A percentile compares a stretch with the other conserved stretches of the same genome.
Conservation (phyloP, 2,113 vertebrate species). For the Macrotus californicus region DNA sequence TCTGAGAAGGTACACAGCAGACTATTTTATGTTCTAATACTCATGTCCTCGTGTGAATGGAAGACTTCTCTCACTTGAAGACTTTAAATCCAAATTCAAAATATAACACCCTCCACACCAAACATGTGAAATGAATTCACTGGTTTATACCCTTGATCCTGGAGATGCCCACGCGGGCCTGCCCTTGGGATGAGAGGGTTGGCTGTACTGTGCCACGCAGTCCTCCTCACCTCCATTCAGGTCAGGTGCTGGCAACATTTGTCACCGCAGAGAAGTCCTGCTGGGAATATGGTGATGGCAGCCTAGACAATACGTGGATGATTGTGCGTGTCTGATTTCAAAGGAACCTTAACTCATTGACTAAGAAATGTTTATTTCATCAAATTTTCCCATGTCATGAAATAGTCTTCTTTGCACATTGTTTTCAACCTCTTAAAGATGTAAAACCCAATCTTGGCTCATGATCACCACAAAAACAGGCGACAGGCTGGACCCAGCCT, state of each 20-base stretch:
- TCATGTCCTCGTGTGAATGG: not conserved
- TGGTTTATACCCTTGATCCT: not conserved
- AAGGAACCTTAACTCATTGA: not conserved
- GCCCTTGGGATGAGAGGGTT: not conserved
- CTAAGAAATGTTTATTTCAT: not conserved
- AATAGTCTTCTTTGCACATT: not conserved
- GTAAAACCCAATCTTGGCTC: not conserved
- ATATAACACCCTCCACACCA: not conserved
- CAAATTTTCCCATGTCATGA: not conserved
- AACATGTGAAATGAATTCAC: not conserved
- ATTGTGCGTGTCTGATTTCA: not conserved
- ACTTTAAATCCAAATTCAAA: not conserved
- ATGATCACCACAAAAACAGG: not conserved
- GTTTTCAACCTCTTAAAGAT: not conserved
- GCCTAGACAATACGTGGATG: rapidly evolving
- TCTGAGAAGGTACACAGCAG: not conserved
- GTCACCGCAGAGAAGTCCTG: not conserved
- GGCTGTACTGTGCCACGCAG: not conserved
- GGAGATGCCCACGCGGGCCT: rapidly evolving
- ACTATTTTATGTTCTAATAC: not conserved
- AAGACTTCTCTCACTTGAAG: not conserved
- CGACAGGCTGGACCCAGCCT: not conserved
- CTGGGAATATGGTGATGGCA: not conserved
- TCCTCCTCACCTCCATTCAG: not conserved
- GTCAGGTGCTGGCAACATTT: not conserved